These are phyloP conservation scores for Prolemur simus DNA, from an alignment of 2,113 vertebrate genomes.

Conservation along the genomic window DNA sequence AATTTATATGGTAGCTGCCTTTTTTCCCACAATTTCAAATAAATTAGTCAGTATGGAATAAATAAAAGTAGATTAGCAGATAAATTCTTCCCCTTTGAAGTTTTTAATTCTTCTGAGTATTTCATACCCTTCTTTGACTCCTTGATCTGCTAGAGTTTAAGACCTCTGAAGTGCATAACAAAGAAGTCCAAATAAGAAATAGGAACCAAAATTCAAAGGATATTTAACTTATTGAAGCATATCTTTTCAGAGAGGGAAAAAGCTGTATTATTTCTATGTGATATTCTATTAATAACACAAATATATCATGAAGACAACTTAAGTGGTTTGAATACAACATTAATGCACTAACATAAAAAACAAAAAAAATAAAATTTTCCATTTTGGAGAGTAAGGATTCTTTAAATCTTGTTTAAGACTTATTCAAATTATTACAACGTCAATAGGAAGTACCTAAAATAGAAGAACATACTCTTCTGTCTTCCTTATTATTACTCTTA, in stretches of 20 bases:
- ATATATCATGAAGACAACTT: not conserved
- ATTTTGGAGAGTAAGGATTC: not conserved
- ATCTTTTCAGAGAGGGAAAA: not conserved
- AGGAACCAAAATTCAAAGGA: not conserved
- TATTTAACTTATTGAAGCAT: not conserved
- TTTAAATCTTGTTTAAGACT: slow-evolving; percentile 2
- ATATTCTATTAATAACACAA: not conserved
- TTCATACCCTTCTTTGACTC: not conserved
- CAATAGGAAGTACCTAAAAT: slow-evolving; percentile 3
- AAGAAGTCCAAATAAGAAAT: slow-evolving; percentile 26
- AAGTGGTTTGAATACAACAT: not conserved
- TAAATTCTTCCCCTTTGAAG: not conserved
- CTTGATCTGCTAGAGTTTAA: not conserved
- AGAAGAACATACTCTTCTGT: slow-evolving; percentile 19
- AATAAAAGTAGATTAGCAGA: not conserved
- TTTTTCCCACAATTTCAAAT: not conserved
- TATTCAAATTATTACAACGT: slow-evolving; percentile 40
- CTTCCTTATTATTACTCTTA: slow-evolving; percentile 49
- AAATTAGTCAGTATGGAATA: not conserved
- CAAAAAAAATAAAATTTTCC: not conserved
- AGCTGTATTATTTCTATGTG: not conserved
- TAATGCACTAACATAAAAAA: not conserved
- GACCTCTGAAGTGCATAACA: not conserved
- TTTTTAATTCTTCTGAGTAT: not conserved
- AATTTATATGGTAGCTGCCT: not conserved